These are phyloP conservation scores for Pantala flavescens DNA, from an alignment of 1,140 invertebrate genomes.

Conservation along the genomic window DNA sequence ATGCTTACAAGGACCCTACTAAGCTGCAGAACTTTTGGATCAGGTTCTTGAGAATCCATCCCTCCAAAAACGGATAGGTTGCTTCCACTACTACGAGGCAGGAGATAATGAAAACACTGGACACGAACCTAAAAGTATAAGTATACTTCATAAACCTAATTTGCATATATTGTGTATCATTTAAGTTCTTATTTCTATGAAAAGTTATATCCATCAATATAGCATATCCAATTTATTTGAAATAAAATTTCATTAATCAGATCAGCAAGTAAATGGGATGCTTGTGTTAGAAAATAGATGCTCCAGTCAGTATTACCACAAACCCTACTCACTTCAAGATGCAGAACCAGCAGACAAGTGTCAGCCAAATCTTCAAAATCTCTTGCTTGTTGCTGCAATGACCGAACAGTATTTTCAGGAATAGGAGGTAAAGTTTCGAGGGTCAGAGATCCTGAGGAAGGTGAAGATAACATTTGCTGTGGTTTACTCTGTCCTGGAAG, in stretches of 20 bases:
- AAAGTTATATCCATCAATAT: too few relatives aligned
- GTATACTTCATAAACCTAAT: too few relatives aligned
- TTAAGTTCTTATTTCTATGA: too few relatives aligned
- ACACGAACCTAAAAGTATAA: constrained; percentile 62
- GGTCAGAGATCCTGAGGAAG: constrained; percentile 1
- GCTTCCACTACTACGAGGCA: constrained; percentile 50
- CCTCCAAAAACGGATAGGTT: constrained; percentile 26
- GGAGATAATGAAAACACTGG: constrained; percentile 87
- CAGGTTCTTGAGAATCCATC: constrained; percentile 56
- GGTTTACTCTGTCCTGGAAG: constrained; percentile 36
- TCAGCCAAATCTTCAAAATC: constrained; percentile 83
- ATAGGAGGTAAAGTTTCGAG: constrained; percentile 27
- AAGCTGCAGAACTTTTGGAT: constrained; percentile 68
- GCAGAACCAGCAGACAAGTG: constrained; percentile 79
- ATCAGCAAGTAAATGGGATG: too few relatives aligned
- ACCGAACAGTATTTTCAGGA: constrained; percentile 37
- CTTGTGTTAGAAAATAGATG: too few relatives aligned
- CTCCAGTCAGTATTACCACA: too few relatives aligned
- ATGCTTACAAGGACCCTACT: constrained; percentile 67
- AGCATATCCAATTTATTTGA: too few relatives aligned
- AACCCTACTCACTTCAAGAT: constrained; percentile 62
- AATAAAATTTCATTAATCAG: too few relatives aligned
- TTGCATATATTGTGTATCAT: too few relatives aligned
- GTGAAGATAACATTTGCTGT: constrained; percentile 32
- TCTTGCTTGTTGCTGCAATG: constrained; percentile 52